Conservation (phyloP, 2,888 invertebrate genomes). For the Blera fallax region DNA sequence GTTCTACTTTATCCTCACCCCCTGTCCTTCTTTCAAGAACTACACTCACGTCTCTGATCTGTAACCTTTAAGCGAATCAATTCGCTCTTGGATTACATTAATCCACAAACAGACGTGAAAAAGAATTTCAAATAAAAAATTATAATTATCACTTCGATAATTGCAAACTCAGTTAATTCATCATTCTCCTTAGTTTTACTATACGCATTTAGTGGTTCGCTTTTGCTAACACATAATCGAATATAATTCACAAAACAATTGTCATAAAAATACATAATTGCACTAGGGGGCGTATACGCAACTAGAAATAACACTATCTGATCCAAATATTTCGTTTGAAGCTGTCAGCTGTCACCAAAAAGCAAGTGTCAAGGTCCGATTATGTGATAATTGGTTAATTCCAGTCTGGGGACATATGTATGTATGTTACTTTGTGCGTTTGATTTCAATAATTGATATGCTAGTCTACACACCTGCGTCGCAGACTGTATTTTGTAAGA, state of each 20-base stretch:
- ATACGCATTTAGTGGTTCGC: background rate
- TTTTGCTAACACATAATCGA: background rate
- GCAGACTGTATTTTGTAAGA: slow-evolving; percentile 23
- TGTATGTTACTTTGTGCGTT: background rate
- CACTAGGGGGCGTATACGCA: slow-evolving; percentile 2
- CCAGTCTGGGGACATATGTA: background rate
- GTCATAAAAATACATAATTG: background rate
- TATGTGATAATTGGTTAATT: slow-evolving; percentile 31
- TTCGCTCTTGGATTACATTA: slow-evolving; percentile 4
- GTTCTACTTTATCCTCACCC: background rate
- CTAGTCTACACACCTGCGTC: slow-evolving; percentile 6
- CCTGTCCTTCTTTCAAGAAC: background rate
- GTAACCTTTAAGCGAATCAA: background rate
- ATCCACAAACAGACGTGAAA: background rate
- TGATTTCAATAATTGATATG: background rate
- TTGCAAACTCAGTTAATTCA: background rate
- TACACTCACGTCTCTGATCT: background rate
- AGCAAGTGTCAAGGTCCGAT: slow-evolving; percentile 25
- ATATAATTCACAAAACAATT: background rate
- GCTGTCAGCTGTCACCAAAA: background rate
- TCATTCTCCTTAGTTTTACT: background rate
- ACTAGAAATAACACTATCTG: background rate
- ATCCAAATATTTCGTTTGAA: background rate
- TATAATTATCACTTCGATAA: background rate
- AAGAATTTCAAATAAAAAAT: background rate